Percentiles rank a stretch among this genome's conserved stretches.
Evolutionary conservation across 2,113 vertebrate species (phyloP).

Genomic region (Mola mola): DNA sequence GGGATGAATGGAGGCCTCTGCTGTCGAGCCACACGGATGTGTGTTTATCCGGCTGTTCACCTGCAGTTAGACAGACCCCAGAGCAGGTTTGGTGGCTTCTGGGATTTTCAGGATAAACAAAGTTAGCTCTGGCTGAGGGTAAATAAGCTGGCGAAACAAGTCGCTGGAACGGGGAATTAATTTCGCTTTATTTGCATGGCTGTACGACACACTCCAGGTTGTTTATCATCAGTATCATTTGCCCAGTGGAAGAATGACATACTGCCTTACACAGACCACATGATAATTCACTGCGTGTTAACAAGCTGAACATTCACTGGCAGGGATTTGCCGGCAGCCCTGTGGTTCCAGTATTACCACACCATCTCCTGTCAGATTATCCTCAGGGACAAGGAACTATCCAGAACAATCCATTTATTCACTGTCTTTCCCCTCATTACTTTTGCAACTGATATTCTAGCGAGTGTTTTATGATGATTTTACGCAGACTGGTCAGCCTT

Average conservation of each 20-base stretch:
- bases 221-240: slow-evolving; percentile 69
- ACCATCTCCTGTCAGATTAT: slow-evolving; percentile 74
- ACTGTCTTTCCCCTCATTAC: slow-evolving; percentile 28
- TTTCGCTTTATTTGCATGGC: slow-evolving; percentile 49
- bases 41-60: slow-evolving; percentile 61
- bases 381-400: slow-evolving; percentile 71
- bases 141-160: slow-evolving; percentile 27
- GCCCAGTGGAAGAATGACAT: slow-evolving; percentile 66
- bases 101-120: slow-evolving; percentile 52
- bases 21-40: slow-evolving; percentile 56
- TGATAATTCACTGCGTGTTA: slow-evolving; percentile 70
- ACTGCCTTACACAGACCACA: slow-evolving; percentile 59
- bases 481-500: neutral
- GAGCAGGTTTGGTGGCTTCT: slow-evolving; percentile 31
- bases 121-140: slow-evolving; percentile 37
- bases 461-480: slow-evolving; percentile 24
- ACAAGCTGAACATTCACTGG: slow-evolving; percentile 74
- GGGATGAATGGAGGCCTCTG: slow-evolving; percentile 77
- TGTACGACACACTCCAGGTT: slow-evolving; percentile 47
- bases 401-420: slow-evolving; percentile 78
- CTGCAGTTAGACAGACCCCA: slow-evolving; percentile 42
- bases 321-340: slow-evolving; percentile 58
- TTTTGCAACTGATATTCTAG: slow-evolving; percentile 29
- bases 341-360: slow-evolving; percentile 73
- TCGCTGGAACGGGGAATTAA: slow-evolving; percentile 5